These are phyloP conservation scores for Osedax frankpressi DNA, from an alignment of 2,888 invertebrate genomes.

Conservation along the genomic window DNA sequence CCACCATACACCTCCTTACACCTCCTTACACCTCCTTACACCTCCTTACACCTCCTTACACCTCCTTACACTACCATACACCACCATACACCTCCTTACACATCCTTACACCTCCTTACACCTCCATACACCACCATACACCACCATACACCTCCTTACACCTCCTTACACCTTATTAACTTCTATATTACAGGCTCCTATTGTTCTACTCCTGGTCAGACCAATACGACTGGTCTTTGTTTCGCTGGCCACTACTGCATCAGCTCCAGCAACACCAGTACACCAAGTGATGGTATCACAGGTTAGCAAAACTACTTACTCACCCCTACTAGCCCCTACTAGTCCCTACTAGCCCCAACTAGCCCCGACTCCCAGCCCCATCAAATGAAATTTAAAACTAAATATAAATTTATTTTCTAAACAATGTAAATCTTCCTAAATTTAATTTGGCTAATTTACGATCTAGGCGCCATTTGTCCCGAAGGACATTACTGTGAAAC, in stretches of 20 bases:
- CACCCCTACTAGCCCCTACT: not conserved
- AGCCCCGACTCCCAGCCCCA: not conserved
- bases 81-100: too few species aligned
- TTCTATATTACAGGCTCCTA: conserved; percentile 34
- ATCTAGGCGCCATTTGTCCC: conserved; percentile 37
- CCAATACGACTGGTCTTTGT: conserved; percentile 33
- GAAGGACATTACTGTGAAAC: conserved; percentile 35
- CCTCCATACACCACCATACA: too few species aligned
- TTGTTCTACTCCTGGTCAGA: conserved; percentile 35
- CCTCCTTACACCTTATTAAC: too few species aligned
- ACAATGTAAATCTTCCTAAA: too few species aligned
- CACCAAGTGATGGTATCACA: conserved; percentile 35
- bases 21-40: too few species aligned
- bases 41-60: too few species aligned
- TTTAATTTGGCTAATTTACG: not conserved
- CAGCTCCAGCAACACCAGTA: conserved; percentile 31
- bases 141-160: too few species aligned
- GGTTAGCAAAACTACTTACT: conserved; percentile 24
- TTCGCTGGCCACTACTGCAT: conserved; percentile 38
- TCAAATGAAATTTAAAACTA: too few species aligned
- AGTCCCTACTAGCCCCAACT: not conserved
- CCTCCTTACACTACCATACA: too few species aligned
- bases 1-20: too few species aligned
- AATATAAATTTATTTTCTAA: too few species aligned
- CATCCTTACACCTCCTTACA: too few species aligned